Evolutionary conservation across 2,113 vertebrate species (phyloP).

Genomic region (Lepidothrix coronata): DNA sequence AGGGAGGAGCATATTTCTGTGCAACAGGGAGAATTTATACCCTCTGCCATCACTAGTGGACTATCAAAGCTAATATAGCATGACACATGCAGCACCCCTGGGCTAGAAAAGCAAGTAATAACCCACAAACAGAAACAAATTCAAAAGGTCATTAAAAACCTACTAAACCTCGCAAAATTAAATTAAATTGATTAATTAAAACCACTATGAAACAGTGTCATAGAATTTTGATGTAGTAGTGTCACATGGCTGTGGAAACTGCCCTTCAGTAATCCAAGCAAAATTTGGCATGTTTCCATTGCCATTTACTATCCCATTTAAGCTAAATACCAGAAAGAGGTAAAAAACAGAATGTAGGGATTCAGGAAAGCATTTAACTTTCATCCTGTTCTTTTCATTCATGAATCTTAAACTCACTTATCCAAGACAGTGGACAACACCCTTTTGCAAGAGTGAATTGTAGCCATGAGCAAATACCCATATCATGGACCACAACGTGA

Average conservation of each 20-base stretch:
- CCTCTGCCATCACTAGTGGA: background rate
- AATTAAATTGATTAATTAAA: background rate
- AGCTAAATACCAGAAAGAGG: background rate
- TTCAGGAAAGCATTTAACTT: background rate
- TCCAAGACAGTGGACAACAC: background rate
- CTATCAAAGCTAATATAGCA: background rate
- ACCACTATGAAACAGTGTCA: background rate
- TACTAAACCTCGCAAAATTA: background rate
- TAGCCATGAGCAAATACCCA: accelerated
- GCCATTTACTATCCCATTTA: background rate
- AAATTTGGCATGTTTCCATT: background rate
- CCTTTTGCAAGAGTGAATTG: background rate
- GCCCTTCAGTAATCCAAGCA: background rate
- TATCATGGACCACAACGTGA: background rate
- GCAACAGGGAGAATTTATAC: background rate
- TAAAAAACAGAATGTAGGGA: background rate
- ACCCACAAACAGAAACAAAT: background rate
- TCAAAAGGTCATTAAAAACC: background rate
- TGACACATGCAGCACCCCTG: background rate
- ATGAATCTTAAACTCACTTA: background rate
- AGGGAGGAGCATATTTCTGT: background rate
- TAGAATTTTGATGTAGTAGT: background rate
- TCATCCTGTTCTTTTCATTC: background rate
- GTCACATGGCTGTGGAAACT: background rate
- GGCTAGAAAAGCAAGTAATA: background rate